Evolutionary conservation across 2,888 invertebrate genomes (phyloP), one percentile per base, ranked within the genome.

Genomic region (Epirrhoe tristata): DNA sequence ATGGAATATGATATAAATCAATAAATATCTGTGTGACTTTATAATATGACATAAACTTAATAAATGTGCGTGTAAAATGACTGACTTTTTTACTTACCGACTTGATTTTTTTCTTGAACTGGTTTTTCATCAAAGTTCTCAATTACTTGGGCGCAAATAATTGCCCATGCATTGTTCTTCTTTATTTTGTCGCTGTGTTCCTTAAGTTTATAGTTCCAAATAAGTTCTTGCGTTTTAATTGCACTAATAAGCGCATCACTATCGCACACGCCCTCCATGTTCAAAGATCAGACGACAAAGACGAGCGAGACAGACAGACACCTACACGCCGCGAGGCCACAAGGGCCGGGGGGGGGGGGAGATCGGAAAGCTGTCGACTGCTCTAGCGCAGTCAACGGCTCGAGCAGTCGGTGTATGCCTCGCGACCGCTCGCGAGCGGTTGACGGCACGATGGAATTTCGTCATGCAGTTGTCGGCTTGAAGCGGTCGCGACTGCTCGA

Each of bases 401-500:
- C 70, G 71, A 73, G 70, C 71, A 69, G 70, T 69, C 70, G 36
- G 57, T 48, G 57, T 58, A 56, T 56, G 56, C 56, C 56, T 56
- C 43, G 36, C 54, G 36, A 54, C 54, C 59, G 63, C 63, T 57
- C 57, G 57, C 63, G 63, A 31, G 69, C 68, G 67, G 67, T 71
- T 54, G 70, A 71, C 68, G 32, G 68, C 72, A 68, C 72, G 70
- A 72, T 70, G 70, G 68, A 70, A 72, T 72, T 69, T 72, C 69
- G 54, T 69, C 69, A 73, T 71, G 69, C 34, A 74, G 71, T 72
- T 74, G 70, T 73, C 74, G 70, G 74, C 74, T 73, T 74, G 71
- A 74, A 74, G 74, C 70, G 71, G 71, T 71, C 70, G 73, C 70
- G 74, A 74, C 75, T 73, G 74, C 74, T 74, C 73, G 73, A 75